Evolutionary conservation across 1,140 invertebrate genomes (phyloP).

Genomic region (Frieseomelitta varia): DNA sequence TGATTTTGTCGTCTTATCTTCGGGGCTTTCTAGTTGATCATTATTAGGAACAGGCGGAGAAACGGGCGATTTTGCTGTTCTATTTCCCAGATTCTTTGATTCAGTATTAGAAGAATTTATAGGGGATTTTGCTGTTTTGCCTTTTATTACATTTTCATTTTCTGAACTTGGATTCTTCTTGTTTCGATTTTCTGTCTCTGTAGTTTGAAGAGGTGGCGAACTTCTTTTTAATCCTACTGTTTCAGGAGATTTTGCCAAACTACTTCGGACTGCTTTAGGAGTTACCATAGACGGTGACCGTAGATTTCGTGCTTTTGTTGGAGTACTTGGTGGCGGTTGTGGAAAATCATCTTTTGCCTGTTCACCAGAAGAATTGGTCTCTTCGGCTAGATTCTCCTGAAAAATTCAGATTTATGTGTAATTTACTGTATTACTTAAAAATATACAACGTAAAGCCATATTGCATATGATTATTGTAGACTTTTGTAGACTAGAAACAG

Average conservation of each 20-base stretch:
- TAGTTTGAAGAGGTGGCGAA: not conserved
- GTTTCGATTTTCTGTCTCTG: constrained; percentile 7
- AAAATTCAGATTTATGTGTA: constrained; percentile 14
- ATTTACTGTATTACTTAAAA: not conserved
- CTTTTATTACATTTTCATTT: constrained; percentile 27
- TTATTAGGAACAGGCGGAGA: not conserved
- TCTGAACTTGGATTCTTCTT: constrained; percentile 43
- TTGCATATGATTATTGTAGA: not conserved
- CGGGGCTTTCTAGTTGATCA: not conserved
- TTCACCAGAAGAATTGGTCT: not conserved
- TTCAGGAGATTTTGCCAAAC: constrained; percentile 74
- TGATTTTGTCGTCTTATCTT: not conserved
- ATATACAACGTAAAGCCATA: not conserved
- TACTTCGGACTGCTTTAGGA: constrained; percentile 69
- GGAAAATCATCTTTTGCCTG: constrained; percentile 50
- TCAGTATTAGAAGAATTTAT: not conserved
- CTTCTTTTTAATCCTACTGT: constrained; percentile 60
- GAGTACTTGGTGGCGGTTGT: constrained; percentile 71
- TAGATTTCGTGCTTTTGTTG: constrained; percentile 51
- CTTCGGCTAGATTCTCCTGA: constrained; percentile 19
- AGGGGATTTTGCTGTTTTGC: constrained; percentile 24
- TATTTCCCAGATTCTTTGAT: not conserved
- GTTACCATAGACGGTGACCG: constrained; percentile 62
- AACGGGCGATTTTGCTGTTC: not conserved
- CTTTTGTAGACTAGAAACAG: not conserved